Percentiles rank a stretch among this genome's conserved stretches.
These are phyloP conservation scores for Bolborhynchus lineola DNA, from an alignment of 2,113 vertebrate genomes.

Conservation along the genomic window DNA sequence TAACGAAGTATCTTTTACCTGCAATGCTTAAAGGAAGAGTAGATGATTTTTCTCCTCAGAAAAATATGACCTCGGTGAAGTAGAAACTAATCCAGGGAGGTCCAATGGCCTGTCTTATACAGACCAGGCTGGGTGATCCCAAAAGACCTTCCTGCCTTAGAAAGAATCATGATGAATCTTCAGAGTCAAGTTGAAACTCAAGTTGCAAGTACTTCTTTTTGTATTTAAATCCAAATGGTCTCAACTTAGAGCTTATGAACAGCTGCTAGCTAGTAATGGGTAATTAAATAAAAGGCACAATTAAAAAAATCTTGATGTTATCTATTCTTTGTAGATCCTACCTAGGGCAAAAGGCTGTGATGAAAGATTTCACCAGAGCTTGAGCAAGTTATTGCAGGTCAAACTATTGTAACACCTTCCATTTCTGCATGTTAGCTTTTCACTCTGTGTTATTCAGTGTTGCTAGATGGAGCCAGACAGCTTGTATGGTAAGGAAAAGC, in stretches of 20 bases:
- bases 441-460: not conserved
- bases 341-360: not conserved
- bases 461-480: not conserved
- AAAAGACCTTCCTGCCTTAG: not conserved
- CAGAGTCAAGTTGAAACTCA: not conserved
- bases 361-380: not conserved
- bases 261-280: not conserved
- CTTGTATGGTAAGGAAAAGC: not conserved
- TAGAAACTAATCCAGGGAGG: not conserved
- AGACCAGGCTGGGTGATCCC: not conserved
- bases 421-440: not conserved
- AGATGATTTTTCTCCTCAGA: not conserved
- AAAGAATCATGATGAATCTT: not conserved
- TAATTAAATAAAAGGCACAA: constrained; percentile 7
- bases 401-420: not conserved
- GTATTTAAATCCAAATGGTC: not conserved
- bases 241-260: not conserved
- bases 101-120: not conserved
- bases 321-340: not conserved
- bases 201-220: not conserved
- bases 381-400: not conserved
- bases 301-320: not conserved
- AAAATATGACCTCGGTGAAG: not conserved
- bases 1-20: not conserved
- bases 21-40: not conserved